A percentile compares a stretch with the other conserved stretches of the same genome.
Conservation (phyloP, 2,797 vertebrate genomes). For the Gadopsis bispinosus region DNA sequence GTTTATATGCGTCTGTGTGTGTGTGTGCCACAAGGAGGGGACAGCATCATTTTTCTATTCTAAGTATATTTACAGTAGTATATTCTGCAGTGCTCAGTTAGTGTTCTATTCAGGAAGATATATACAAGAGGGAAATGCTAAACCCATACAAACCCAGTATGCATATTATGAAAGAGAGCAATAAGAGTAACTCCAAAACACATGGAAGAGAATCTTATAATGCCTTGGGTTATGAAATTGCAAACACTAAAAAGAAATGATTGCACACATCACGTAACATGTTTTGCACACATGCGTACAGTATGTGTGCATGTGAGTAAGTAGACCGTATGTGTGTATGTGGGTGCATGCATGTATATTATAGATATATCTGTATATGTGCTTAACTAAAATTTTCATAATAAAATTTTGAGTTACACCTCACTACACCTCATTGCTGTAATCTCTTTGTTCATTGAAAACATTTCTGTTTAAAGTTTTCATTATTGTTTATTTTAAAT, state of each 20-base stretch:
- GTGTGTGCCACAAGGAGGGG: neutral
- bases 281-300: too few relatives aligned
- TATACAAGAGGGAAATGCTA: neutral
- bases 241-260: neutral
- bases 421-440: neutral
- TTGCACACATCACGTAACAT: too few relatives aligned
- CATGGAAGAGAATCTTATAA: neutral
- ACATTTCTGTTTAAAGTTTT: neutral
- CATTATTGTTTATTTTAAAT: neutral
- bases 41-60: neutral
- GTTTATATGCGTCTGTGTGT: constrained; percentile 5
- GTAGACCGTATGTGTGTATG: too few relatives aligned
- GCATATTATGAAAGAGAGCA: neutral
- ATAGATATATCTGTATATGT: too few relatives aligned
- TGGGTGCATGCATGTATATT: too few relatives aligned
- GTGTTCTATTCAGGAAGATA: neutral
- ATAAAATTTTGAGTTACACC: too few relatives aligned
- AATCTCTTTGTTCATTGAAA: neutral
- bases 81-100: neutral
- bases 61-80: constrained; percentile 5
- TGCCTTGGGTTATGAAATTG: neutral
- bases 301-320: too few relatives aligned
- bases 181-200: neutral
- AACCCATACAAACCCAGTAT: neutral
- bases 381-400: too few relatives aligned